A percentile compares a stretch with the other conserved stretches of the same genome.
Evolutionary conservation across 1,140 invertebrate species (phyloP).

Genomic region (Metopolophium dirhodum): DNA sequence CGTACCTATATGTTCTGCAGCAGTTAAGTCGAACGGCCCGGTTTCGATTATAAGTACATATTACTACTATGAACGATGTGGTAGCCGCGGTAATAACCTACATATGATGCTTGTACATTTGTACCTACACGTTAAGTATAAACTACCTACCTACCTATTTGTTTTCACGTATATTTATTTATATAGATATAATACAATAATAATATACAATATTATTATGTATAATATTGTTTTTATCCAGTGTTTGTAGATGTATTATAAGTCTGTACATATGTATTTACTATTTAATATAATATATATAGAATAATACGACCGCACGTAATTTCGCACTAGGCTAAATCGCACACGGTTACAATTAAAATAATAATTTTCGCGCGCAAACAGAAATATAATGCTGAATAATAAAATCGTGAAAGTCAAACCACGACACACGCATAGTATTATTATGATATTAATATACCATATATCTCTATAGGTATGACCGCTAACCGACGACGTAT

Average conservation of each 20-base stretch:
- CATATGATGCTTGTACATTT: background rate
- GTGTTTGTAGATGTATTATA: background rate
- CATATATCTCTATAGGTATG: background rate
- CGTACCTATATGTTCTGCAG: background rate
- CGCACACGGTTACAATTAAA: background rate
- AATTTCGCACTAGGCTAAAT: background rate
- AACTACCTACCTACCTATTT: background rate
- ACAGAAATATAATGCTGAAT: background rate
- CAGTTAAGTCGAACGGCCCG: background rate
- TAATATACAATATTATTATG: no score
- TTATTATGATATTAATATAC: background rate
- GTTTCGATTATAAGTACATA: background rate
- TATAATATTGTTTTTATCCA: background rate
- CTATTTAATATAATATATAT: background rate
- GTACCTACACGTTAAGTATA: background rate
- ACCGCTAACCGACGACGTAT: background rate
- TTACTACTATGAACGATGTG: background rate
- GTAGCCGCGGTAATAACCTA: background rate
- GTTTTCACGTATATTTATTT: background rate
- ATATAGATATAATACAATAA: no score
- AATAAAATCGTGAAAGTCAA: conserved; percentile 25
- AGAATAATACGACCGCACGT: background rate
- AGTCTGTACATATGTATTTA: background rate
- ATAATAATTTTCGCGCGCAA: background rate
- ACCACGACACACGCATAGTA: background rate